phyloP scores from a whole-genome alignment of 2,113 vertebrate genomes.

The Sinocyclocheilus anophthalmus region DNA sequence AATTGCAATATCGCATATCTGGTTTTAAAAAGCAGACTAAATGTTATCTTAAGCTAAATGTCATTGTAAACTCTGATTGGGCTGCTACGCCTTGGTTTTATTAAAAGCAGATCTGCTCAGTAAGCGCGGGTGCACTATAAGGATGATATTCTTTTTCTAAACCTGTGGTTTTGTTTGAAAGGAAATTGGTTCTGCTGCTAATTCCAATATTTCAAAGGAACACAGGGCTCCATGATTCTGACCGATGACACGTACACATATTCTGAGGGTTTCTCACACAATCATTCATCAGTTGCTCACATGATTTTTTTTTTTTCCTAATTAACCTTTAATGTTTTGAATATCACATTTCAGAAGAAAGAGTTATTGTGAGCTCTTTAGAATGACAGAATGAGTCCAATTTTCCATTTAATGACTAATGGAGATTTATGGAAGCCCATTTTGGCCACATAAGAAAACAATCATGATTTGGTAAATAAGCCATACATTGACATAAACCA shows the following conservation, averaged over 20 bases:
- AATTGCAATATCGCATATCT: background rate
- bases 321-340: background rate
- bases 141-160: background rate
- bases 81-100: background rate
- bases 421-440: background rate
- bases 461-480: background rate
- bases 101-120: slow-evolving; percentile 9
- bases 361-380: background rate
- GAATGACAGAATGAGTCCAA: background rate
- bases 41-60: slow-evolving; percentile 16
- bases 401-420: background rate
- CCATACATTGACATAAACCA: too few species aligned
- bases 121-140: background rate
- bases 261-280: background rate
- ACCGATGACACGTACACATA: background rate
- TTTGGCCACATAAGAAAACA: background rate
- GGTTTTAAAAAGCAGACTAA: background rate
- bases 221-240: background rate
- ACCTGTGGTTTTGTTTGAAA: slow-evolving; percentile 27
- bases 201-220: slow-evolving; percentile 14
- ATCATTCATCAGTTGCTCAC: background rate
- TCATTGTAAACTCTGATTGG: slow-evolving; percentile 10
- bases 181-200: background rate
- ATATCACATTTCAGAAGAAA: background rate
- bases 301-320: background rate